Conservation (phyloP, 23 tunicate species). For the Halocynthia roretzi region DNA sequence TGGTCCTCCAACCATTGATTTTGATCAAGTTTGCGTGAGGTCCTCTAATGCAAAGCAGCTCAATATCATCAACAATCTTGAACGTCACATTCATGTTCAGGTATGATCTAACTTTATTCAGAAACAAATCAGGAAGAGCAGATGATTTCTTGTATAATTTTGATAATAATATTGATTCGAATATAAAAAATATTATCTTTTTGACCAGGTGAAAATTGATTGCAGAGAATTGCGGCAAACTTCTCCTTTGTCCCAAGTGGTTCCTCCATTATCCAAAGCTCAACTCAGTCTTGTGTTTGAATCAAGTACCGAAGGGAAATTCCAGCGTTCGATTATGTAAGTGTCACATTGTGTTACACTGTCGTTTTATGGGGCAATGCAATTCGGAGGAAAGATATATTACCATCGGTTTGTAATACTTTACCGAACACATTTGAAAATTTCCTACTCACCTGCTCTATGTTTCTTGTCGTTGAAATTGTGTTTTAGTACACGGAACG, state of each 20-base stretch:
- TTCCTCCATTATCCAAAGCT: conserved; percentile 72
- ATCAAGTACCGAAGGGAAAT: conserved; percentile 73
- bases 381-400: too few relatives aligned
- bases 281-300: conserved; percentile 83
- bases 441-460: too few relatives aligned
- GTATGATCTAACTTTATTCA: conserved; percentile 17
- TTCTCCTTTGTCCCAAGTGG: conserved; percentile 86
- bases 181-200: not conserved
- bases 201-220: conserved; percentile 53
- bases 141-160: not conserved
- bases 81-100: conserved; percentile 74
- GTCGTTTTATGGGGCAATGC: too few relatives aligned
- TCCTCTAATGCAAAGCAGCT: conserved; percentile 77
- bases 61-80: conserved; percentile 73
- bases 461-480: too few relatives aligned
- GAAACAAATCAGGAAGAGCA: not conserved
- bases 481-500: too few relatives aligned
- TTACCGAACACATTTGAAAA: too few relatives aligned
- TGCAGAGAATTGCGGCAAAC: conserved; percentile 88
- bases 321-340: conserved; percentile 79
- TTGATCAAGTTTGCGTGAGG: conserved; percentile 73
- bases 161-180: not conserved
- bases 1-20: conserved; percentile 89
- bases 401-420: too few relatives aligned
- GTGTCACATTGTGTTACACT: not conserved